Evolutionary conservation across 2,888 invertebrate species (phyloP).

Genomic region (Choreutis nemorana): DNA sequence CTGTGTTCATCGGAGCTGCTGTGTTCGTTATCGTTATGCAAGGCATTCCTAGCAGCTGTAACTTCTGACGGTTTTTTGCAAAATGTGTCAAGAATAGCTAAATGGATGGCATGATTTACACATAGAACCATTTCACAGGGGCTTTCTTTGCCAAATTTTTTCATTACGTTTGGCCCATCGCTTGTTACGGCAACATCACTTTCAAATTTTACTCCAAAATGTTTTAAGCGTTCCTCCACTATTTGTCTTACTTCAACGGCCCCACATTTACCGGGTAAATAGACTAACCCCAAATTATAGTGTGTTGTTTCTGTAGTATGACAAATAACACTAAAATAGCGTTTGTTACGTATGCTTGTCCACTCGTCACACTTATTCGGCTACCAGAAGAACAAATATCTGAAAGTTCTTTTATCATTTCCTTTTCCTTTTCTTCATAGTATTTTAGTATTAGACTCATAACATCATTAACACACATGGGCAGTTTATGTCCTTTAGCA

Average conservation of each 20-base stretch:
- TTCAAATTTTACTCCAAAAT: conserved; percentile 3
- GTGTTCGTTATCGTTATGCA: conserved; percentile 3
- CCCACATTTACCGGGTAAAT: conserved; percentile 5
- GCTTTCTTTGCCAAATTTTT: conserved; percentile 11
- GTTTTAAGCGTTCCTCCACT: conserved; percentile 5
- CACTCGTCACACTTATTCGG: conserved; percentile 8
- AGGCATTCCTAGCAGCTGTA: conserved; percentile 2
- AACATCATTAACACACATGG: conserved; percentile 4
- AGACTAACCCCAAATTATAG: conserved; percentile 7
- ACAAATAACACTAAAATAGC: conserved; percentile 7
- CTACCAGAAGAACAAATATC: conserved; percentile 5
- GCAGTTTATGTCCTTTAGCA: conserved; percentile 7
- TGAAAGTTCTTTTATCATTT: conserved; percentile 8
- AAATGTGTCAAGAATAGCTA: conserved; percentile 4
- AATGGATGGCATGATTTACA: conserved; percentile 6
- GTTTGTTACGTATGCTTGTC: conserved; percentile 8
- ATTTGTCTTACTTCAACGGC: conserved; percentile 6
- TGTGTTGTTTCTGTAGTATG: conserved; percentile 5
- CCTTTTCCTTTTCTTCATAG: conserved; percentile 10
- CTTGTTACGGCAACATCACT: background rate
- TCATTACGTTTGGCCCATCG: conserved; percentile 10
- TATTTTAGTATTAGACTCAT: conserved; percentile 9
- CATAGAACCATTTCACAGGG: conserved; percentile 10
- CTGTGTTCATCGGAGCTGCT: conserved; percentile 2
- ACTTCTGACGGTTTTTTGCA: conserved; percentile 1